A percentile compares a stretch with the other conserved stretches of the same genome.
Conservation (phyloP, 2,888 invertebrate genomes). For the Mylabris sibirica region DNA sequence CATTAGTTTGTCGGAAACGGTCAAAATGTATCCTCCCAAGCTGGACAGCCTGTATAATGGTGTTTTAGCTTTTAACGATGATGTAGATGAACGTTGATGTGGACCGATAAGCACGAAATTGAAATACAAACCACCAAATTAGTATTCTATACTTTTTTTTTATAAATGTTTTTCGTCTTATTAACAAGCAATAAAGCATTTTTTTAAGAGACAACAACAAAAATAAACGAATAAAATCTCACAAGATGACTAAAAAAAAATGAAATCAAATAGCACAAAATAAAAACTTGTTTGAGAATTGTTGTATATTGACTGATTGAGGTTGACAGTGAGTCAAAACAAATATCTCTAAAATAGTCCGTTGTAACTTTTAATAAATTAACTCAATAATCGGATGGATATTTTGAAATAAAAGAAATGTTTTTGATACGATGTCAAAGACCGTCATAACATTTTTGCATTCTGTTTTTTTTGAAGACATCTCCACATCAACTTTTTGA, state of each 20-base stretch:
- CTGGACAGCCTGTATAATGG: too few relatives aligned
- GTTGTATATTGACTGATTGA: constrained; percentile 5
- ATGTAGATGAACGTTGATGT: not conserved
- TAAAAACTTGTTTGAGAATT: not conserved
- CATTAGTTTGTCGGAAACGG: too few relatives aligned
- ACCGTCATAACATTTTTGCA: too few relatives aligned
- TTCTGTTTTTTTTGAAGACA: not conserved
- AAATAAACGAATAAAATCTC: not conserved
- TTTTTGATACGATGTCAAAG: not conserved
- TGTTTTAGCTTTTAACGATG: not conserved
- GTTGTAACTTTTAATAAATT: not conserved
- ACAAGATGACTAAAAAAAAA: not conserved
- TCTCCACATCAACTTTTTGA: too few relatives aligned
- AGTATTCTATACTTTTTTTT: not conserved
- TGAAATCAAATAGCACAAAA: not conserved
- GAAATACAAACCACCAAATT: constrained; percentile 6
- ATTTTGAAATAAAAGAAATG: not conserved
- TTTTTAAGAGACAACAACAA: not conserved
- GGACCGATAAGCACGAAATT: constrained; percentile 8
- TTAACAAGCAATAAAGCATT: constrained; percentile 8
- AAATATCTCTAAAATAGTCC: constrained; percentile 2
- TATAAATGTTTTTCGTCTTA: not conserved
- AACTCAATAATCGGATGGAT: not conserved
- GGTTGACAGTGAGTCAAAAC: constrained; percentile 6
- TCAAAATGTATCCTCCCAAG: too few relatives aligned